These are phyloP conservation scores for Tineola bisselliella DNA, from an alignment of 2,888 invertebrate species.

Conservation along the genomic window DNA sequence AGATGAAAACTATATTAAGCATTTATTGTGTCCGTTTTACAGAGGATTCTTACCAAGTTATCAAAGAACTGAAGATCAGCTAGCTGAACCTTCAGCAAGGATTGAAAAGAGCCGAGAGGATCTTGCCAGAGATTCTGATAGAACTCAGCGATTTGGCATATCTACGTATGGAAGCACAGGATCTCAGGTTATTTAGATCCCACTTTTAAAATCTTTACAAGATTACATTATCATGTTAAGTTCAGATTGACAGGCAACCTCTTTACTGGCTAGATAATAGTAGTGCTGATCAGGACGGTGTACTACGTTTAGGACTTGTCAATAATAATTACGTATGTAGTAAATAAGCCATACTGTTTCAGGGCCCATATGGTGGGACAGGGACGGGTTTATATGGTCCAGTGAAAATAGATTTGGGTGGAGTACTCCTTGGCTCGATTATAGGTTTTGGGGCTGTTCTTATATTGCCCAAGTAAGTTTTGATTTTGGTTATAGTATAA, in stretches of 20 bases:
- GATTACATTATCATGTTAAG: too few relatives aligned
- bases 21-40: too few relatives aligned
- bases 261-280: too few relatives aligned
- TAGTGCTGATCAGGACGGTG: too few relatives aligned
- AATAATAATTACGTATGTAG: too few relatives aligned
- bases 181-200: conserved; percentile 10
- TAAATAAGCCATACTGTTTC: too few relatives aligned
- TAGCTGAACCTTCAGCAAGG: conserved; percentile 54
- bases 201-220: too few relatives aligned
- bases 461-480: conserved; percentile 84
- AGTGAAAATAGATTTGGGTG: conserved; percentile 83
- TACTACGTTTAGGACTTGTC: too few relatives aligned
- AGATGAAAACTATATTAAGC: too few relatives aligned
- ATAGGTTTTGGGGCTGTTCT: conserved; percentile 84
- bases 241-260: too few relatives aligned
- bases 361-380: conserved; percentile 49
- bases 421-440: conserved; percentile 81
- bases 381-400: conserved; percentile 74
- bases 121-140: conserved; percentile 35
- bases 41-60: conserved; percentile 56
- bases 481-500: too few relatives aligned
- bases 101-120: conserved; percentile 43
- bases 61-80: conserved; percentile 52
- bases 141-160: conserved; percentile 66
- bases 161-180: conserved; percentile 63